Percentiles rank a stretch among this genome's conserved stretches.
These are phyloP conservation scores for Lithobius niger DNA, from an alignment of 1,140 invertebrate genomes.

Conservation along the genomic window DNA sequence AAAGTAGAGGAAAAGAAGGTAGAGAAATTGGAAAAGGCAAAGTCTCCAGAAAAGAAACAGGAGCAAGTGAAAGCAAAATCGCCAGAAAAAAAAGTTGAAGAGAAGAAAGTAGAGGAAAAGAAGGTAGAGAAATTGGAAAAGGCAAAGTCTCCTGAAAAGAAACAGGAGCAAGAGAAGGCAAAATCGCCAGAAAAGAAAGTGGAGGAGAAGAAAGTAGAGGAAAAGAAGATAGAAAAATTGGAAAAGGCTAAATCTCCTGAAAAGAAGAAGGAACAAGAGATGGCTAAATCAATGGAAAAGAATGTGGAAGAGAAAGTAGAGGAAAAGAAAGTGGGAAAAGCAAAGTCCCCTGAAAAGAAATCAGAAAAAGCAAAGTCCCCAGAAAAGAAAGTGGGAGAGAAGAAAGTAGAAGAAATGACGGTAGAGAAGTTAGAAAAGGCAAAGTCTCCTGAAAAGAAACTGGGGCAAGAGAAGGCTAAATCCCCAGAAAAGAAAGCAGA, in stretches of 20 bases:
- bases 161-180: not conserved
- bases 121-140: not conserved
- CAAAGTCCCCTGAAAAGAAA: constrained; percentile 11
- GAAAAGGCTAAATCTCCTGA: constrained; percentile 11
- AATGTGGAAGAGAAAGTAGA: constrained; percentile 15
- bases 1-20: constrained; percentile 5
- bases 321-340: constrained; percentile 10
- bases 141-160: constrained; percentile 3
- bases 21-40: constrained; percentile 19
- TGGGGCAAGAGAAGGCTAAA: constrained; percentile 18
- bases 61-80: constrained; percentile 7
- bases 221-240: constrained; percentile 7
- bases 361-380: constrained; percentile 13
- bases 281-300: constrained; percentile 12
- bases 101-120: constrained; percentile 10
- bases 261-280: constrained; percentile 8
- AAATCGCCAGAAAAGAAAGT: constrained; percentile 8
- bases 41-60: constrained; percentile 16
- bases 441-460: constrained; percentile 18
- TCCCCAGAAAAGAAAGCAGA: too few relatives aligned
- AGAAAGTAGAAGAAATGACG: constrained; percentile 9
- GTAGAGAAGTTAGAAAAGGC: constrained; percentile 12
- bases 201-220: constrained; percentile 16
- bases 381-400: constrained; percentile 14
- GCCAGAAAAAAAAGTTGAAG: constrained; percentile 5